These are phyloP conservation scores for Tiphia femorata DNA, from an alignment of 2,888 invertebrate genomes.

Conservation along the genomic window DNA sequence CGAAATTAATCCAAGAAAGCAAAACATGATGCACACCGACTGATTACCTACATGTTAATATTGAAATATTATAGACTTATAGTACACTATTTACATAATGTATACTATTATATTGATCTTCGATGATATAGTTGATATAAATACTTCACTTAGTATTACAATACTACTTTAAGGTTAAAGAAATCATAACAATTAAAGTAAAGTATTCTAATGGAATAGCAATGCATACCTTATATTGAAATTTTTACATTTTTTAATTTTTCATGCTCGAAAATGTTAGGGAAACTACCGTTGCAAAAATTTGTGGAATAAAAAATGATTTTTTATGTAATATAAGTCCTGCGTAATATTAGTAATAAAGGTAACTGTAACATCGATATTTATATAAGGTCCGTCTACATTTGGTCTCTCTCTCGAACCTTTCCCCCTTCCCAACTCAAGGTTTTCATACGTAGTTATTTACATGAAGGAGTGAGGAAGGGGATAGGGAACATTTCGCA, in stretches of 20 bases:
- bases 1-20: conserved; percentile 27
- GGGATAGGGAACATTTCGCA: too few relatives aligned
- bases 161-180: conserved; percentile 33
- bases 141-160: conserved; percentile 38
- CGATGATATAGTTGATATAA: conserved; percentile 25
- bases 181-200: background rate
- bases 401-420: too few relatives aligned
- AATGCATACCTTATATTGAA: background rate
- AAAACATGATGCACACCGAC: conserved; percentile 50
- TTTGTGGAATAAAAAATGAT: conserved; percentile 10
- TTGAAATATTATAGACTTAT: conserved; percentile 42
- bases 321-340: conserved; percentile 41
- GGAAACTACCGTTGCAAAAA: too few relatives aligned
- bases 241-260: too few relatives aligned
- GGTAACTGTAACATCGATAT: too few relatives aligned
- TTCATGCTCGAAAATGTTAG: too few relatives aligned
- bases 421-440: too few relatives aligned
- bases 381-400: too few relatives aligned
- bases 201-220: conserved; percentile 3
- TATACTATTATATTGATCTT: conserved; percentile 28
- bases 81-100: conserved; percentile 38
- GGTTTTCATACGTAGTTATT: too few relatives aligned
- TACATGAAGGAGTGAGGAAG: too few relatives aligned
- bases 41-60: conserved; percentile 57
- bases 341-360: too few relatives aligned